A percentile compares a stretch with the other conserved stretches of the same genome.
These are phyloP conservation scores for cattle (Bos taurus) DNA, from an alignment of 2,113 vertebrate species.

Conservation along the genomic window DNA sequence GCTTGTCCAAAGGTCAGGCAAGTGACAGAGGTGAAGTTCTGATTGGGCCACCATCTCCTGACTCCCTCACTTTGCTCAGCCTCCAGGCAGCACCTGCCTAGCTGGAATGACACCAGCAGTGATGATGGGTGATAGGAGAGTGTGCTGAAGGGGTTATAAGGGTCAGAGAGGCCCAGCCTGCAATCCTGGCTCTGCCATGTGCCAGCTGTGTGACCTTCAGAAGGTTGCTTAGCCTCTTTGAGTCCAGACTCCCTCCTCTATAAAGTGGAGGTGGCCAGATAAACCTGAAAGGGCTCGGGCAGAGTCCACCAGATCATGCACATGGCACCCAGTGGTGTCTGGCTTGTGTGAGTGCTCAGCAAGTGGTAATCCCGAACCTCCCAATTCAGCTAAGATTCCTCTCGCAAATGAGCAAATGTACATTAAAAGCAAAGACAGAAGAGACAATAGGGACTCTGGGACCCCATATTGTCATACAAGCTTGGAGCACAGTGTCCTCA, in stretches of 20 bases:
- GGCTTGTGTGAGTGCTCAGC: background rate
- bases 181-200: background rate
- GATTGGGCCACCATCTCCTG: background rate
- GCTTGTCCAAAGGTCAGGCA: background rate
- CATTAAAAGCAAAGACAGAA: background rate
- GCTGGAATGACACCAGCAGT: background rate
- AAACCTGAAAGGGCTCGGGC: background rate
- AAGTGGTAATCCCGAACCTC: background rate
- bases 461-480: background rate
- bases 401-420: background rate
- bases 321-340: background rate
- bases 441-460: background rate
- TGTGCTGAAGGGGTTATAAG: background rate
- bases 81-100: background rate
- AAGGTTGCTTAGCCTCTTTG: background rate
- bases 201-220: background rate
- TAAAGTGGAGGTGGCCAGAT: background rate
- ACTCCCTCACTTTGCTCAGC: background rate
- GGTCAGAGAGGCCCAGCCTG: background rate
- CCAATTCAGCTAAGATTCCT: background rate
- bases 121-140: background rate
- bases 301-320: too few relatives aligned
- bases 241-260: background rate
- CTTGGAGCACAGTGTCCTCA: background rate
- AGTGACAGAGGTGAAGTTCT: background rate